Base-by-base conservation (phyloP, 2,888 invertebrate species). In the Eudemis profundana region DNA sequence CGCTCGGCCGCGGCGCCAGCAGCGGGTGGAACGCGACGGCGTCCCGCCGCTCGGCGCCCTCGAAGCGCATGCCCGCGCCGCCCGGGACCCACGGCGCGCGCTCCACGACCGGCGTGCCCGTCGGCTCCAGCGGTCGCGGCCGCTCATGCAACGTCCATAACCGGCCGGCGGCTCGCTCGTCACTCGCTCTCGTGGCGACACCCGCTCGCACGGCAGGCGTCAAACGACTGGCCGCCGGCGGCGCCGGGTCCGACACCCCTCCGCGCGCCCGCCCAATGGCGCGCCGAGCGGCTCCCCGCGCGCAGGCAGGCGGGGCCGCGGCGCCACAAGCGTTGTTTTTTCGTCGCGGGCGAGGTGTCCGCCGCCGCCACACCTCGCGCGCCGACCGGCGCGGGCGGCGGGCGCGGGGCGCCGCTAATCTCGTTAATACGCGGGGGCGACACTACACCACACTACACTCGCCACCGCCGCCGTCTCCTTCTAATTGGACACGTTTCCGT, bases 1-100 rank as follows among this genome's bases (percentile, higher is more conserved):
- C 97, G 87, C 97, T 97, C 92, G 97, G 97, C 88, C 97, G 93
- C 86, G 96, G 96, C 91, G 97, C 95, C 93, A 97, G 96, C 93
- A 98, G 94, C 89, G 96, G 96, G 91, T 96, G 95, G 93, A 96
- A 96, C 89, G 95, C 96, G 95, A 96, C 96, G 92, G 93, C 94
- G 89, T 92, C 93, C 83, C 92, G 92, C 90, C 90, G 91, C 91
- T 93, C 94, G 90, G 94, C 94, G 82, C 92, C 92, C 93, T 95
- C 95, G 95, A 95, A 95, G 94, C 95, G 94, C 95, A 95, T 95
- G 94, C 94, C 93, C 93, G 93, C 89, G 90, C 90, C 90, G 90
- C 89, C 88, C 87, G 88, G 88, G 87, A 78, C 83, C 90, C 89
- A 89, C 87, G 90, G 88, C 83, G 87, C 78, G 85, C 89, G 90